Percentiles rank a stretch among this genome's conserved stretches.
Evolutionary conservation across 2,113 vertebrate species (phyloP).

Genomic region (Centropus bengalensis): DNA sequence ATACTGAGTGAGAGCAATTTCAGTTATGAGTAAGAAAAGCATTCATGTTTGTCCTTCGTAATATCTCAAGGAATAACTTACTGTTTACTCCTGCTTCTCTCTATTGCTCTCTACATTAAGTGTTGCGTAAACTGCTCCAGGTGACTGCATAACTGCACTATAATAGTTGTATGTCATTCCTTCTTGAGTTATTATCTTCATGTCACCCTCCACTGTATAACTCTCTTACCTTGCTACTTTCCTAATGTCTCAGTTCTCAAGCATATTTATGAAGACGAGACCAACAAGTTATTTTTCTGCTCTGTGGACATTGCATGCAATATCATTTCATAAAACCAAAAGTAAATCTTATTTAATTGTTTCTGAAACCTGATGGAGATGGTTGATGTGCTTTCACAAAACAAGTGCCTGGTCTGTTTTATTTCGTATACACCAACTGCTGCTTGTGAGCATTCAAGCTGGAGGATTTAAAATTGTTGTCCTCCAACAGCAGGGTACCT

Average conservation of each 20-base stretch:
- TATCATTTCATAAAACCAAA: neutral
- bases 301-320: neutral
- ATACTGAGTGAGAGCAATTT: neutral
- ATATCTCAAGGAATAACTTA: neutral
- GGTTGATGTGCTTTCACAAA: neutral
- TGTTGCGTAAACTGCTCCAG: neutral
- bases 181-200: neutral
- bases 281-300: neutral
- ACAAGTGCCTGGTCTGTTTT: neutral
- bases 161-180: neutral
- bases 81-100: neutral
- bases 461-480: neutral
- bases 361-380: neutral
- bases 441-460: neutral
- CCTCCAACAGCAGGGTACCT: neutral
- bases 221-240: neutral
- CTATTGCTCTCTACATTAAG: neutral
- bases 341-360: neutral
- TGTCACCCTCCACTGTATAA: neutral
- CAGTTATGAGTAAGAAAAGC: neutral
- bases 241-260: neutral
- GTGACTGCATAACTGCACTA: neutral
- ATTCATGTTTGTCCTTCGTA: neutral
- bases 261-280: neutral
- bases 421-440: fast-evolving